A percentile compares a stretch with the other conserved stretches of the same genome.
phyloP scores from a whole-genome alignment of 2,797 vertebrate genomes.

The Diglossa cyanea region DNA sequence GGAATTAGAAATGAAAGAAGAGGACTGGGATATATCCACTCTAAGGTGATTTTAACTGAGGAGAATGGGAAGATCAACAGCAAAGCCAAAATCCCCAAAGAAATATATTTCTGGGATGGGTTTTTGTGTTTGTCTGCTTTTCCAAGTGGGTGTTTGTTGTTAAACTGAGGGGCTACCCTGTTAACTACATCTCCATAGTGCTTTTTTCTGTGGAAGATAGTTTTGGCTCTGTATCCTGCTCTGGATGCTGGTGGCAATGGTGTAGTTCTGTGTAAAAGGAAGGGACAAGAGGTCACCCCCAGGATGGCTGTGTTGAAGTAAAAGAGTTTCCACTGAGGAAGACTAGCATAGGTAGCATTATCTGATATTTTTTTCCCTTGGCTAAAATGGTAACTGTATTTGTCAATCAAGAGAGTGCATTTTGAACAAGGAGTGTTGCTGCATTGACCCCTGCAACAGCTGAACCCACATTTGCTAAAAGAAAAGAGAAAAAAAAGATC shows the following conservation, averaged over 20 bases:
- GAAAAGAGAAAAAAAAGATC: not conserved
- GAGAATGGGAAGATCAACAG: not conserved
- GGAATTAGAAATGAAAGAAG: not conserved
- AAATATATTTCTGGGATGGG: not conserved
- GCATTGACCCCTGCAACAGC: not conserved
- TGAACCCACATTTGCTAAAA: not conserved
- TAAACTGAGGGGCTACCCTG: not conserved
- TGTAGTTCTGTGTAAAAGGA: not conserved
- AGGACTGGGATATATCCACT: not conserved
- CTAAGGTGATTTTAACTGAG: not conserved
- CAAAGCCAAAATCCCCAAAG: not conserved
- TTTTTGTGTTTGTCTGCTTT: not conserved
- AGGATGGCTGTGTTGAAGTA: fast-evolving
- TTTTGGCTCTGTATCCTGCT: not conserved
- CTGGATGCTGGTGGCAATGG: not conserved
- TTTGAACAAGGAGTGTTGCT: not conserved
- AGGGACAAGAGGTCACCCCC: not conserved
- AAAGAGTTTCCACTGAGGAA: not conserved
- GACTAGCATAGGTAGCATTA: not conserved
- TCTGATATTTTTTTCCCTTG: not conserved
- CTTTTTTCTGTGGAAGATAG: not conserved
- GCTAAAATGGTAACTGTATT: not conserved
- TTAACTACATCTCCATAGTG: too few relatives aligned
- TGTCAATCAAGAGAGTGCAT: not conserved
- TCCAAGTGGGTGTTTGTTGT: not conserved